Conservation (phyloP, 2,888 invertebrate genomes). For the Cataglyphis cursor region DNA sequence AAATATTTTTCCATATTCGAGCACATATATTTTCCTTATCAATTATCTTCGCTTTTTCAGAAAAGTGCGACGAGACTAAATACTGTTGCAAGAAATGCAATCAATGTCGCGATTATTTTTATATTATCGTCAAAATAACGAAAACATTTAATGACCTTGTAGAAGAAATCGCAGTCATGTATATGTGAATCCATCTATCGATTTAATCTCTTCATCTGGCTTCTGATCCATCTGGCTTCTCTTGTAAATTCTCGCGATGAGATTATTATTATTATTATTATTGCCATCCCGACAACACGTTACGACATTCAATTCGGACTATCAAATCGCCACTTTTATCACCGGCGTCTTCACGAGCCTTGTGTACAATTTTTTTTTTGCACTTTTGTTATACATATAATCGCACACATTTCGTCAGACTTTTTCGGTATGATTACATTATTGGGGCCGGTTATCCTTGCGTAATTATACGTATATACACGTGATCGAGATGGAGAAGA, state of each 20-base stretch:
- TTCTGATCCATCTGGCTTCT: too few species aligned
- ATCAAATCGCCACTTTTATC: not conserved
- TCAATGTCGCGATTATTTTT: not conserved
- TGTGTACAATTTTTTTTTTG: not conserved
- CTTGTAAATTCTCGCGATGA: not conserved
- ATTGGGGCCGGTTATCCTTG: not conserved
- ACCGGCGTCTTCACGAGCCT: too few species aligned
- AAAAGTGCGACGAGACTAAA: not conserved
- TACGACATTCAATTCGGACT: slow-evolving; percentile 16
- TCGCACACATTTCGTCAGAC: not conserved
- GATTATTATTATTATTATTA: slow-evolving; percentile 30
- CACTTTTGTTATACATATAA: not conserved
- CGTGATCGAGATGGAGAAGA: slow-evolving; percentile 15
- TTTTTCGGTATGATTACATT: not conserved
- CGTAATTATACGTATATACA: slow-evolving; percentile 9
- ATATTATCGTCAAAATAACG: not conserved
- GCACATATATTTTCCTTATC: not conserved
- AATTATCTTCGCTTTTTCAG: not conserved
- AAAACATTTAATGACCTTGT: not conserved
- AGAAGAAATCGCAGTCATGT: not conserved
- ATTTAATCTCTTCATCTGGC: not conserved
- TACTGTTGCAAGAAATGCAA: slow-evolving; percentile 19
- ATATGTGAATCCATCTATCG: not conserved
- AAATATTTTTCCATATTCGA: not conserved
- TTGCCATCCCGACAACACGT: not conserved